phyloP scores from a whole-genome alignment of 2,797 vertebrate genomes.

The Cossypha heuglini region DNA sequence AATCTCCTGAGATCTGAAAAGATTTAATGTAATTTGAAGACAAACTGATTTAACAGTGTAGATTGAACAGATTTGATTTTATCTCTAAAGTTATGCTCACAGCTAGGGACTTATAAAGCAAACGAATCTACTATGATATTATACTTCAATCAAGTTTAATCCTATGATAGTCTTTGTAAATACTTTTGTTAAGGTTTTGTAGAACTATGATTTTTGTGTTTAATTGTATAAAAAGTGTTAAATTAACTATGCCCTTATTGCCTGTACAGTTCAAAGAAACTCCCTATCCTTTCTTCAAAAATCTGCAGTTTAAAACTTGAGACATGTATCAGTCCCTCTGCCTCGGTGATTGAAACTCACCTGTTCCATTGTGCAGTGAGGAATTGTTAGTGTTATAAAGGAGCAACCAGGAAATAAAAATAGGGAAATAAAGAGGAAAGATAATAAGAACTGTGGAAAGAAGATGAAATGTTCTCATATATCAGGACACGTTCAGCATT shows the following conservation, averaged over 20 bases:
- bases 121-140: not conserved
- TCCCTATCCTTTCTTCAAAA: not conserved
- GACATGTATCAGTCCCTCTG: not conserved
- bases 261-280: not conserved
- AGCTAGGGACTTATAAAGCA: not conserved
- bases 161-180: not conserved
- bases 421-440: not conserved
- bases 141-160: not conserved
- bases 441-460: not conserved
- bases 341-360: not conserved
- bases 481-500: not conserved
- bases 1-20: not conserved
- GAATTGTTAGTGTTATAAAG: not conserved
- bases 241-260: not conserved
- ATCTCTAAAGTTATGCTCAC: not conserved
- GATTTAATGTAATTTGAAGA: not conserved
- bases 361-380: not conserved
- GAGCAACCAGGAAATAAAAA: not conserved
- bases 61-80: not conserved
- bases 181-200: not conserved
- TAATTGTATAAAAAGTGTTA: not conserved
- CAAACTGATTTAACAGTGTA: not conserved
- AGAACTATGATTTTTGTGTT: not conserved
- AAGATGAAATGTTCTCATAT: not conserved
- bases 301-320: not conserved